These are phyloP conservation scores for Fregata magnificens DNA, from an alignment of 2,113 vertebrate genomes.

Conservation along the genomic window DNA sequence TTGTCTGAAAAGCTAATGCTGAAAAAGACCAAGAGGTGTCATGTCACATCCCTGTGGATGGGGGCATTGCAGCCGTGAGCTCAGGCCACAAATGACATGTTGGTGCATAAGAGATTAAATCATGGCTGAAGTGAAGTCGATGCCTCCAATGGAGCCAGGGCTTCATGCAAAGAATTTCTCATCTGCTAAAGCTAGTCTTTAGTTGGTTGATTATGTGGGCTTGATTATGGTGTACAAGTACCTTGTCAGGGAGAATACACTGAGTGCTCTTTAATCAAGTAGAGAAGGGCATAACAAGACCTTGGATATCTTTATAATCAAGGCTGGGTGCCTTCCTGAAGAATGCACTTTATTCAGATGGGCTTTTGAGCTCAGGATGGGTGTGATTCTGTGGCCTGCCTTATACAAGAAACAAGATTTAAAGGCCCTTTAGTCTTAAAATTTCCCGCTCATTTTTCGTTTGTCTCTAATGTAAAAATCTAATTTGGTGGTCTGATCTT, in stretches of 20 bases:
- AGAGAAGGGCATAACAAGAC: neutral
- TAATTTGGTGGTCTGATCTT: neutral
- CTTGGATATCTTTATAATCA: neutral
- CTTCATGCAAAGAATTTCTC: neutral
- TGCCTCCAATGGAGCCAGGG: neutral
- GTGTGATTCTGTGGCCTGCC: neutral
- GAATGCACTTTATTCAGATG: fast-evolving
- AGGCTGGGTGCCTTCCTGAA: neutral
- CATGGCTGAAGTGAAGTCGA: too few relatives aligned
- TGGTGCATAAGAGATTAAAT: fast-evolving
- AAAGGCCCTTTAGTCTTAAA: neutral
- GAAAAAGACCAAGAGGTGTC: neutral
- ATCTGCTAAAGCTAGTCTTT: neutral
- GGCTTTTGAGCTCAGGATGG: neutral
- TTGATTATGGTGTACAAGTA: neutral
- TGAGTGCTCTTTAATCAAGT: neutral
- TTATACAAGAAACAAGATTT: neutral
- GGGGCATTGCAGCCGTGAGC: fast-evolving
- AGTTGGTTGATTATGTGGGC: neutral
- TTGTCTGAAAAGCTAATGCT: neutral
- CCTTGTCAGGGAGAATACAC: neutral
- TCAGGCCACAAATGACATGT: fast-evolving
- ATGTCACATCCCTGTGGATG: fast-evolving
- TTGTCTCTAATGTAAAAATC: neutral
- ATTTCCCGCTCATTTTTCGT: neutral